Evolutionary conservation across 2,113 vertebrate genomes (phyloP).

Genomic region (Takifugu bimaculatus): DNA sequence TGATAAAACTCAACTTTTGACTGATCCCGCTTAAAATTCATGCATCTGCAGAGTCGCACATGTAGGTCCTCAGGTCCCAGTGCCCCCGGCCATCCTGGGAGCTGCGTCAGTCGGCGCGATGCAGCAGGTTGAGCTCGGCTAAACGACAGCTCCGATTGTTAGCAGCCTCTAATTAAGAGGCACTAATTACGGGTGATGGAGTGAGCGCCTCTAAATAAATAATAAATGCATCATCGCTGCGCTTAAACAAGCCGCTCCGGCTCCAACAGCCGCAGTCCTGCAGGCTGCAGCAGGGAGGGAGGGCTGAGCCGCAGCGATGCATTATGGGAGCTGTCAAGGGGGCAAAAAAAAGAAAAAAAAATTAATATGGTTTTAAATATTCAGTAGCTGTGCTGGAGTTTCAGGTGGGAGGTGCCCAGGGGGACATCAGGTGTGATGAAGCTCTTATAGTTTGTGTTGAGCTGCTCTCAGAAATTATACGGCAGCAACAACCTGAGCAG

Average conservation of each 20-base stretch:
- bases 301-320: constrained; percentile 37
- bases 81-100: constrained; percentile 29
- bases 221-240: constrained; percentile 67
- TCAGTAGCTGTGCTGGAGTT: constrained; percentile 47
- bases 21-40: no score
- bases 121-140: constrained; percentile 56
- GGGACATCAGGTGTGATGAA: constrained; percentile 34
- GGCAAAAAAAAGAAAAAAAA: constrained; percentile 13
- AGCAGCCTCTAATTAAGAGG: constrained; percentile 63
- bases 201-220: constrained; percentile 71
- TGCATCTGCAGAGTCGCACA: no score
- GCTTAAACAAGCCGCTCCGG: constrained; percentile 68
- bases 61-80: background rate
- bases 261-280: constrained; percentile 46
- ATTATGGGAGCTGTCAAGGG: constrained; percentile 60
- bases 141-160: constrained; percentile 66
- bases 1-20: no score
- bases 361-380: constrained; percentile 62
- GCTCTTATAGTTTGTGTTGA: constrained; percentile 7
- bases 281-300: background rate
- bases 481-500: no score
- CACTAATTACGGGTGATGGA: constrained; percentile 73
- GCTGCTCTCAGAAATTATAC: no score
- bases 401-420: constrained; percentile 37
- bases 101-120: constrained; percentile 56